Base-by-base conservation (phyloP, 2,888 invertebrate species). In the Drosophila kuntzei region DNA sequence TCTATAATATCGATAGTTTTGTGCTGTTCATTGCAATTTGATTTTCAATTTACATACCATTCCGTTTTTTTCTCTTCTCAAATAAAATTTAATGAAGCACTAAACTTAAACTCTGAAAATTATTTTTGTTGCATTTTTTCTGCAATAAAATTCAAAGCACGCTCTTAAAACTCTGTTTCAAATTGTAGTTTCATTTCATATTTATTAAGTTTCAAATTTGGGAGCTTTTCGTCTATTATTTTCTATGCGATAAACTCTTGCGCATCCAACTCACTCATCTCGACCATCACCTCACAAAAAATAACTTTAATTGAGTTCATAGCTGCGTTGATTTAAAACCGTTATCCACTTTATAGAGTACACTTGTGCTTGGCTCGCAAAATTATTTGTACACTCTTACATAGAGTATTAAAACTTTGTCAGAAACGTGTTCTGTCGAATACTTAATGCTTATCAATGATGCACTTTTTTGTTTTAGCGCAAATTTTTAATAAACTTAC, bases 271-370 rank as follows among this genome's bases (percentile, higher is more conserved):
- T 9, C 6, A n/a, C n/a, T 29, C 3, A 6, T 2, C 2, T n/a
- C 0, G 8, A 7, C 16, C 25, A 14, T 11, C 2, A 1, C 18
- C 11, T 32, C 6, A 14, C 43, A 32, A 25, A 12, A 32, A 9
- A n/a, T 7, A 43, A 20, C 51, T 22, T 34, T 50, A 72, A 72
- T 63, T 68, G 63, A 72, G 55, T 72, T 50, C 51, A 63, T 68
- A 50, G 62, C 44, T 59, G 58, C 43, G 47, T 44, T 47, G 43
- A 49, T 58, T 68, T 49, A 29, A 64, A 55, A 50, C 34, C 22
- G 49, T 50, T 54, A 41, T 29, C 34, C 39, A 50, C 34, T 51
- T 32, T 46, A 57, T 20, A 27, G 47, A 18, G 49, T 58, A 12
- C 64, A 54, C 63, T 41, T 25, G 54, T 14, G 29, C 49, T 32